Percentiles rank a stretch among this genome's conserved stretches.
Evolutionary conservation across 2,113 vertebrate species (phyloP).

Genomic region (Panurus biarmicus): DNA sequence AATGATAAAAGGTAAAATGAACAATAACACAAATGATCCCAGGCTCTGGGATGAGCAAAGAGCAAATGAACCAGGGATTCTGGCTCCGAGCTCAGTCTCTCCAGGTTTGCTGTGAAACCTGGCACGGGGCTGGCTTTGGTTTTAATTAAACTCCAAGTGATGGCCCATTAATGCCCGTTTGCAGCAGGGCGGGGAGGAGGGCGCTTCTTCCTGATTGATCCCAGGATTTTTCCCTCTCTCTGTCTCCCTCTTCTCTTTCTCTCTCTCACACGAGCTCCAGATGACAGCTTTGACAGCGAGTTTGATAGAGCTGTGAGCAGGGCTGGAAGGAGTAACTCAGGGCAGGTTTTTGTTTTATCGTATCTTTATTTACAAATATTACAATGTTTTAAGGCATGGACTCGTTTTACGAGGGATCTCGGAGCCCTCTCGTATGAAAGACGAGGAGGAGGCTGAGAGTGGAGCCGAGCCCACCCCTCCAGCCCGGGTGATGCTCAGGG

Average conservation of each 20-base stretch:
- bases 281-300: not conserved
- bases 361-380: too few species aligned
- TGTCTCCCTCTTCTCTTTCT: not conserved
- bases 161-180: not conserved
- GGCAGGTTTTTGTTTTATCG: too few species aligned
- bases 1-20: not conserved
- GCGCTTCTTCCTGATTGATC: not conserved
- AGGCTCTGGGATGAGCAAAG: not conserved
- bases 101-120: not conserved
- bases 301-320: not conserved
- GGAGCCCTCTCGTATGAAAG: too few species aligned
- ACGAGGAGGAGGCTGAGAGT: too few species aligned
- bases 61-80: not conserved
- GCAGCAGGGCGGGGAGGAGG: not conserved
- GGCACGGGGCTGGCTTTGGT: not conserved
- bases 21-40: fast-evolving
- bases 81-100: fast-evolving
- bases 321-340: not conserved
- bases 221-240: not conserved
- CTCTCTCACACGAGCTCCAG: not conserved
- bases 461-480: too few species aligned
- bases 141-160: not conserved
- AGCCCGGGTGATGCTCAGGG: too few species aligned
- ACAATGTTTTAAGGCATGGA: too few species aligned
- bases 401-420: too few species aligned